These are phyloP conservation scores for Subanguina moxae DNA, from an alignment of 1,140 invertebrate genomes.

Conservation along the genomic window DNA sequence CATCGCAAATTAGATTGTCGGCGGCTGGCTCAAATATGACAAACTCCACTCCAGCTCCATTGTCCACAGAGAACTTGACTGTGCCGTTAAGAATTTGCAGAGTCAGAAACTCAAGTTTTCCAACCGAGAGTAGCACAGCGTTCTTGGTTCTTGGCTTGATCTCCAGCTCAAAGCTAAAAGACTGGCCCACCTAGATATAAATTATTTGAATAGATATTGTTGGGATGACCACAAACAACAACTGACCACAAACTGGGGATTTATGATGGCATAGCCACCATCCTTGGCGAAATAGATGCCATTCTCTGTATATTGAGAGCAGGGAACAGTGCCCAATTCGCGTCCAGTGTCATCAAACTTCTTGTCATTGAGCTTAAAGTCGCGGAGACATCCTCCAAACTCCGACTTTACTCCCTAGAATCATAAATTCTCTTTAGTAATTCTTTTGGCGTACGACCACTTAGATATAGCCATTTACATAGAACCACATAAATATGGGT, in stretches of 20 bases:
- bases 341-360: constrained; percentile 65
- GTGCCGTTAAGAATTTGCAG: constrained; percentile 79
- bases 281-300: constrained; percentile 80
- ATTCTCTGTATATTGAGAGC: constrained; percentile 75
- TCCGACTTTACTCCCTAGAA: constrained; percentile 66
- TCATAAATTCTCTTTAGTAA: constrained; percentile 7
- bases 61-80: constrained; percentile 74
- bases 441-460: too few relatives aligned
- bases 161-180: constrained; percentile 76
- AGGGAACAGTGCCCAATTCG: constrained; percentile 69
- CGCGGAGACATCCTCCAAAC: constrained; percentile 81
- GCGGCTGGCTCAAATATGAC: constrained; percentile 70
- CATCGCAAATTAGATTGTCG: constrained; percentile 79
- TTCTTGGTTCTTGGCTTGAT: constrained; percentile 78
- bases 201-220: constrained; percentile 10
- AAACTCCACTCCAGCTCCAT: constrained; percentile 74
- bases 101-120: constrained; percentile 75
- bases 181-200: constrained; percentile 49
- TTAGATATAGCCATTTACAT: too few relatives aligned
- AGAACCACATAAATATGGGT: too few relatives aligned
- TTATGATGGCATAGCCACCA: constrained; percentile 68
- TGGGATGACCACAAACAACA: constrained; percentile 17
- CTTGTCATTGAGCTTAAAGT: constrained; percentile 71
- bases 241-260: constrained; percentile 63
- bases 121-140: constrained; percentile 72